Conservation (phyloP, 1,140 invertebrate genomes). For the Lineus longissimus region DNA sequence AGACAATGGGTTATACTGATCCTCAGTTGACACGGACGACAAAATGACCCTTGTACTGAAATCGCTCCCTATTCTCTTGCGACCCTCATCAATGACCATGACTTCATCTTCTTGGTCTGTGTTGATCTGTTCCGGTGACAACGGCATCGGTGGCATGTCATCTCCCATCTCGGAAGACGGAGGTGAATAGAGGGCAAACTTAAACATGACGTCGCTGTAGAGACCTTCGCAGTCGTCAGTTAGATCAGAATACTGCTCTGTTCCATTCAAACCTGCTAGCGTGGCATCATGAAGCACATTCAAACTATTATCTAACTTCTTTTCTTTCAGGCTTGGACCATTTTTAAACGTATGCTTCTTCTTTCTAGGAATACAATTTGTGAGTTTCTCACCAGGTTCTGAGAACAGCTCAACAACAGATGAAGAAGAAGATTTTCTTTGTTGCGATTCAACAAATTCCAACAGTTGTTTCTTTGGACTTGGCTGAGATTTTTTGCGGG, state of each 20-base stretch:
- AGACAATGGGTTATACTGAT: not conserved
- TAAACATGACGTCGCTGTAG: conserved; percentile 38
- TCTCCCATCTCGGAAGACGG: conserved; percentile 30
- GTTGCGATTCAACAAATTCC: not conserved
- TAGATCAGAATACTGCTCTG: conserved; percentile 22
- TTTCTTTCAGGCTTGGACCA: conserved; percentile 6
- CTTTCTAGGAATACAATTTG: not conserved
- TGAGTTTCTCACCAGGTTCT: not conserved
- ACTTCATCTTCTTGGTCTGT: not conserved
- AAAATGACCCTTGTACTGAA: not conserved
- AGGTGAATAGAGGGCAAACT: conserved; percentile 40
- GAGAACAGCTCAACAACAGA: not conserved
- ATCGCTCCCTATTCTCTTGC: not conserved
- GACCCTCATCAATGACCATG: not conserved
- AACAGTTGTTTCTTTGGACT: not conserved
- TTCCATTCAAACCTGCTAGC: conserved; percentile 31
- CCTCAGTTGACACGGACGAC: not conserved
- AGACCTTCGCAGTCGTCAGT: conserved; percentile 27
- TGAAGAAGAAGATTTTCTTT: not conserved
- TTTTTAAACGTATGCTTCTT: not conserved
- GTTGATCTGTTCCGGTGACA: conserved; percentile 27
- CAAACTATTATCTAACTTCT: conserved; percentile 37
- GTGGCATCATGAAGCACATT: conserved; percentile 45
- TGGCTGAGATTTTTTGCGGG: not conserved
- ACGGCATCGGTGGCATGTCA: conserved; percentile 34